These are phyloP conservation scores for Lysiphlebus fabarum DNA, from an alignment of 1,140 invertebrate genomes.

Conservation along the genomic window DNA sequence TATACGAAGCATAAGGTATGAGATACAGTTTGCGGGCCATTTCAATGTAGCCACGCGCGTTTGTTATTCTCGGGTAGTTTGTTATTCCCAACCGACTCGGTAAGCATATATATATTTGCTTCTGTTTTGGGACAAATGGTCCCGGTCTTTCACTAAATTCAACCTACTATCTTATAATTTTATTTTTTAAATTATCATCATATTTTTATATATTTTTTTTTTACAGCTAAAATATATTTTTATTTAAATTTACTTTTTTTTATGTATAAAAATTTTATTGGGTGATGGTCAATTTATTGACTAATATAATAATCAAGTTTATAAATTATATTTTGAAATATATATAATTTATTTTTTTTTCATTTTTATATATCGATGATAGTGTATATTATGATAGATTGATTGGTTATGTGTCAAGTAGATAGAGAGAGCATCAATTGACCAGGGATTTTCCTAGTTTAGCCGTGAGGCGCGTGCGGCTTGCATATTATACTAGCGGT, in stretches of 20 bases:
- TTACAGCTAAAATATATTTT: too few relatives aligned
- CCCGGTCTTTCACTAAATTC: constrained; percentile 16
- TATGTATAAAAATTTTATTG: too few relatives aligned
- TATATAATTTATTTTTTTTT: too few relatives aligned
- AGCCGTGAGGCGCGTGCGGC: constrained; percentile 10
- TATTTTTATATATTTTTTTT: neutral
- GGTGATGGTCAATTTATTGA: too few relatives aligned
- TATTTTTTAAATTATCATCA: constrained; percentile 2
- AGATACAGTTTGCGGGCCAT: constrained; percentile 49
- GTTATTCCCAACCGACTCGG: constrained; percentile 38
- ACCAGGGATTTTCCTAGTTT: neutral
- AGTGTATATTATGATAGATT: too few relatives aligned
- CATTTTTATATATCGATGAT: neutral
- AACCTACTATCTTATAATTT: constrained; percentile 10
- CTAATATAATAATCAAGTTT: neutral
- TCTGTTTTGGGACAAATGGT: constrained; percentile 37
- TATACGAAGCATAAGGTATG: constrained; percentile 33
- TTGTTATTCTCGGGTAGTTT: constrained; percentile 52
- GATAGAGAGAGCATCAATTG: constrained; percentile 1
- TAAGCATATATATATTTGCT: constrained; percentile 21
- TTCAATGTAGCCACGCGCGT: constrained; percentile 53
- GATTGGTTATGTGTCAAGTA: too few relatives aligned
- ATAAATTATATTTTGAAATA: neutral
- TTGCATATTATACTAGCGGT: neutral
- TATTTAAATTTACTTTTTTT: neutral